These are phyloP conservation scores for Dallia pectoralis DNA, from an alignment of 2,797 vertebrate species.

Conservation along the genomic window DNA sequence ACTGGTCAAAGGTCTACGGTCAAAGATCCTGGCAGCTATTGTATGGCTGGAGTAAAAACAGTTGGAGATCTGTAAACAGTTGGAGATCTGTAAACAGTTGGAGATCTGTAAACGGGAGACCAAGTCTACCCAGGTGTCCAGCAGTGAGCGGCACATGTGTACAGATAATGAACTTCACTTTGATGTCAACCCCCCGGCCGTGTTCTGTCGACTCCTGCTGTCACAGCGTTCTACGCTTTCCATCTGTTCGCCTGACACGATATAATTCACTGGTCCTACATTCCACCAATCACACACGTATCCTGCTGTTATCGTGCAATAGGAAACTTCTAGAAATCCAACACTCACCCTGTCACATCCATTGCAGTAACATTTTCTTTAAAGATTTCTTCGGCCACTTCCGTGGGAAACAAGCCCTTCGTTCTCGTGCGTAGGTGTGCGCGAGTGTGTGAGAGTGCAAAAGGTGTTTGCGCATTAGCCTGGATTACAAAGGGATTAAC, in stretches of 20 bases:
- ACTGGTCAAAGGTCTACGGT: background rate
- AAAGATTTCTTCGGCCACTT: background rate
- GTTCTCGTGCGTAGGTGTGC: background rate
- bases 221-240: no score
- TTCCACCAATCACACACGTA: background rate
- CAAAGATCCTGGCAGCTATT: background rate
- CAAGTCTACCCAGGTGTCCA: no score
- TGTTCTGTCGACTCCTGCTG: no score
- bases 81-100: no score
- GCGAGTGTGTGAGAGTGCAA: background rate
- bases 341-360: background rate
- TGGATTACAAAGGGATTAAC: background rate
- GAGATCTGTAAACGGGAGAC: no score
- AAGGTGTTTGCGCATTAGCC: background rate
- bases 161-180: no score
- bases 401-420: background rate
- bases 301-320: background rate
- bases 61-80: no score
- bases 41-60: no score
- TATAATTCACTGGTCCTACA: no score
- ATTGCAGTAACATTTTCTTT: background rate
- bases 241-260: no score
- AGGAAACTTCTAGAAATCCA: background rate
- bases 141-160: no score
- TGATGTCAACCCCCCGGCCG: no score